Percentiles rank a stretch among this genome's conserved stretches.
Conservation (phyloP, 2,888 invertebrate genomes). For the Notocelia uddmanniana region DNA sequence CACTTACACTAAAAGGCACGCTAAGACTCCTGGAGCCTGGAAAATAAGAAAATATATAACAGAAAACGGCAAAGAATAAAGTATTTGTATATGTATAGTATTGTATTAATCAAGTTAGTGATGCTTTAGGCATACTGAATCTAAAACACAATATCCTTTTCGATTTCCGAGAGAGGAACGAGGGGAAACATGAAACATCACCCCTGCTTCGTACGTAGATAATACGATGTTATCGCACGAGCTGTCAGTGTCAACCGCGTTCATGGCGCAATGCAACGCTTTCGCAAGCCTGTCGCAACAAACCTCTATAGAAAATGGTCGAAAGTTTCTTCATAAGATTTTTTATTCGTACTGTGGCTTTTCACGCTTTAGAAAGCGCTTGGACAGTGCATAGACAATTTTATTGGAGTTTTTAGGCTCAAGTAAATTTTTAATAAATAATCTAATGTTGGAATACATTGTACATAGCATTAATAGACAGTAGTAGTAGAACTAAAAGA, state of each 20-base stretch:
- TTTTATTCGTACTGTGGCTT: conserved; percentile 32
- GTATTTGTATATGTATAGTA: too few relatives aligned
- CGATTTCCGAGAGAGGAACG: conserved; percentile 14
- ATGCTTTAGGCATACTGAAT: conserved; percentile 11
- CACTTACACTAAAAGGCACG: background rate
- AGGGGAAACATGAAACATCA: conserved; percentile 18
- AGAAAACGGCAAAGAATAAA: background rate
- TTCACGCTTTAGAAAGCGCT: conserved; percentile 38
- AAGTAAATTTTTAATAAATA: background rate
- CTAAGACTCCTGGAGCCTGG: background rate
- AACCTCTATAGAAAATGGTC: conserved; percentile 72
- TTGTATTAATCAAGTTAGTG: too few relatives aligned
- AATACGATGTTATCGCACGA: conserved; percentile 26
- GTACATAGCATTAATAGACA: too few relatives aligned
- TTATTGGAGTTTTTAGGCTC: background rate
- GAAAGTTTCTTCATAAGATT: conserved; percentile 66
- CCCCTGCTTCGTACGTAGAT: conserved; percentile 9
- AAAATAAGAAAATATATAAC: background rate
- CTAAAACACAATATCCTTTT: conserved; percentile 21
- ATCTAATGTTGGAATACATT: background rate
- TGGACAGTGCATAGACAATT: background rate
- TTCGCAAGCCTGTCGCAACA: conserved; percentile 76
- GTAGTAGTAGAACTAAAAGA: too few relatives aligned
- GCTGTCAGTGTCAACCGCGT: conserved; percentile 47
- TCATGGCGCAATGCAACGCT: conserved; percentile 68